Base-by-base conservation (phyloP, 2,888 invertebrate genomes). In the Thecophora atra region DNA sequence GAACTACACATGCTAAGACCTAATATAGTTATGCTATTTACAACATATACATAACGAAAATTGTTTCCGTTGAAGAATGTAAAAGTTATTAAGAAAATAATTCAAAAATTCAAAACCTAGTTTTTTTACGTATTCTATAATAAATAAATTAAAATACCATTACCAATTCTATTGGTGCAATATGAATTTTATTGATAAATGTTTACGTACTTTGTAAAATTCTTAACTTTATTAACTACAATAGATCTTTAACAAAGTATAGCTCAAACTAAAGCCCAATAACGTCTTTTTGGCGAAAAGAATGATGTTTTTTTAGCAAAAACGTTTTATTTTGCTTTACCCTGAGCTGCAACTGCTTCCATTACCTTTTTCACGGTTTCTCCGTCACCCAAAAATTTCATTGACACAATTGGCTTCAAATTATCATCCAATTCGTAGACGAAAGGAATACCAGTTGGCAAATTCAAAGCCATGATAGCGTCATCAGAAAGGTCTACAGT, bases 401-500 rank as follows among this genome's bases (percentile, higher is more conserved):
- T 91, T 17, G 93, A 92, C 62, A 91, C 91, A 1, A 92, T 90
- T 0, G 94, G 93, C 81, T 93, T 92, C 86, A 94, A 88, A 82
- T 92, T 87, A 76, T 91, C 92, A 84, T 94, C 93, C 80, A 94
- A 86, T 80, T 93, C 92, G 79, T 94, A 94, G 3, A 93, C 92
- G 81, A 94, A 94, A 56, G 94, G 94, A 83, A 94, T 94, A 72
- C 94, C 94, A 74, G 93, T 94, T 0, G 94, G 94, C 76, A 94
- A 88, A 84, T 94, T 94, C 74, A 94, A 86, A 67, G 89, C 90
- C 93, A 94, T 94, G 74, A 94, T 94, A 73, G 91, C 91, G 67
- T 91, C 92, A 81, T 94, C 92, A 65, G 90, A 90, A 82, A 94
- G 88, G 78, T 90, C 92, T 93, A 77, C 52, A 72, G 71, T 7